Percentiles rank a stretch among this genome's conserved stretches.
These are phyloP conservation scores for Corapipo altera DNA, from an alignment of 2,113 vertebrate genomes.

Conservation along the genomic window DNA sequence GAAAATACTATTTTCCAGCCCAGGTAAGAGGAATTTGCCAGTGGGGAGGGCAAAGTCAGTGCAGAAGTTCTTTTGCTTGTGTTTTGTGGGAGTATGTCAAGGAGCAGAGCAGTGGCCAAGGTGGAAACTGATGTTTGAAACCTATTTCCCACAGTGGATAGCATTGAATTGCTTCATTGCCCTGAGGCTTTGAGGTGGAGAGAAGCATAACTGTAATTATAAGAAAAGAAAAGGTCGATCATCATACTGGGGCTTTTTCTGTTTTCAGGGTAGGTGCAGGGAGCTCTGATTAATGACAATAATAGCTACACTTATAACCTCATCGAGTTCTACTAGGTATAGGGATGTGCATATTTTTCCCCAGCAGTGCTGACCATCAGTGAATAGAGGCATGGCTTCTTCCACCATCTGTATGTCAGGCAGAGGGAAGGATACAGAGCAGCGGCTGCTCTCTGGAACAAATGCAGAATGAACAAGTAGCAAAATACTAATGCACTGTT, in stretches of 20 bases:
- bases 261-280: neutral
- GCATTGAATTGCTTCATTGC: neutral
- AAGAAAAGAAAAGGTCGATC: constrained; percentile 10
- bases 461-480: neutral
- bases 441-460: neutral
- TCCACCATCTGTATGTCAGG: neutral
- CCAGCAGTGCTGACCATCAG: neutral
- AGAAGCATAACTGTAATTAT: constrained; percentile 21
- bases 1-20: constrained; percentile 6
- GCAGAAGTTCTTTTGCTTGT: neutral
- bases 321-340: neutral
- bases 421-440: neutral
- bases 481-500: neutral
- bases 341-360: neutral
- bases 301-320: neutral
- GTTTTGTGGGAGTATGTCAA: neutral
- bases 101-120: neutral
- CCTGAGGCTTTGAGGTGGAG: neutral
- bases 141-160: neutral
- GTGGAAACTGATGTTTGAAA: constrained; percentile 25
- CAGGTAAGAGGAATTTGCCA: neutral
- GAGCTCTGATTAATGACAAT: neutral
- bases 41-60: neutral
- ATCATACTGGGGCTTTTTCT: neutral
- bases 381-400: neutral